Conservation (phyloP, 2,113 vertebrate genomes). For the Euleptes europaea region DNA sequence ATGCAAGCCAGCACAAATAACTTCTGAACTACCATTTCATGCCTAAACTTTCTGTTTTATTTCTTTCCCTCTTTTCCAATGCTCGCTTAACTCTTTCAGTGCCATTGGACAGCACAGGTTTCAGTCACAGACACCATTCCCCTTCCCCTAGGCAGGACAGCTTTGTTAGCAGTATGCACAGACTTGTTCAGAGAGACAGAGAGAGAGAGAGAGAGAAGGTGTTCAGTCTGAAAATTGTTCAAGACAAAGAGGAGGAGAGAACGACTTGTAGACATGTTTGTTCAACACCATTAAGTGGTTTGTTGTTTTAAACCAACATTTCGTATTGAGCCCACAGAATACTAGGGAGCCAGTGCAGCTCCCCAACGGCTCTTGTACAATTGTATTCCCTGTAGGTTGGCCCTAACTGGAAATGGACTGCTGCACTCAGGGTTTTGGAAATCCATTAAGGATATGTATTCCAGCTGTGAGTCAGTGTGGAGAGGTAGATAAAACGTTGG, state of each 20-base stretch:
- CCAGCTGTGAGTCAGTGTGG: not conserved
- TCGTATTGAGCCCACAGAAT: not conserved
- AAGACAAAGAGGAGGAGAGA: not conserved
- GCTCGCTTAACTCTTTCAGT: slow-evolving; percentile 59
- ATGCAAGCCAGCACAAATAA: slow-evolving; percentile 67
- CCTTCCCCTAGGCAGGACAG: not conserved
- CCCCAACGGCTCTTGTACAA: not conserved
- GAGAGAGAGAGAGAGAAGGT: no score
- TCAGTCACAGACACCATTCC: not conserved
- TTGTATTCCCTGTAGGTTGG: not conserved
- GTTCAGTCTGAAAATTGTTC: not conserved
- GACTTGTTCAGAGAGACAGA: not conserved
- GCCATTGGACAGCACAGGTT: not conserved
- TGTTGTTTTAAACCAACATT: not conserved
- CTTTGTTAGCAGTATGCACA: not conserved
- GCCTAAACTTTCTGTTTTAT: slow-evolving; percentile 56
- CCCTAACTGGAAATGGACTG: no score
- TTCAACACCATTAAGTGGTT: not conserved
- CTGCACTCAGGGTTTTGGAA: not conserved
- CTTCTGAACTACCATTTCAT: slow-evolving; percentile 42
- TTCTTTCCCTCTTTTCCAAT: slow-evolving; percentile 55
- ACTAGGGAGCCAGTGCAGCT: not conserved
- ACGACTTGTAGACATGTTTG: not conserved
- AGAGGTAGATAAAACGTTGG: not conserved
- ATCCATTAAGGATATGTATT: not conserved